A percentile compares a stretch with the other conserved stretches of the same genome.
Conservation (phyloP, 2,888 invertebrate species). For the Allygus modestus region DNA sequence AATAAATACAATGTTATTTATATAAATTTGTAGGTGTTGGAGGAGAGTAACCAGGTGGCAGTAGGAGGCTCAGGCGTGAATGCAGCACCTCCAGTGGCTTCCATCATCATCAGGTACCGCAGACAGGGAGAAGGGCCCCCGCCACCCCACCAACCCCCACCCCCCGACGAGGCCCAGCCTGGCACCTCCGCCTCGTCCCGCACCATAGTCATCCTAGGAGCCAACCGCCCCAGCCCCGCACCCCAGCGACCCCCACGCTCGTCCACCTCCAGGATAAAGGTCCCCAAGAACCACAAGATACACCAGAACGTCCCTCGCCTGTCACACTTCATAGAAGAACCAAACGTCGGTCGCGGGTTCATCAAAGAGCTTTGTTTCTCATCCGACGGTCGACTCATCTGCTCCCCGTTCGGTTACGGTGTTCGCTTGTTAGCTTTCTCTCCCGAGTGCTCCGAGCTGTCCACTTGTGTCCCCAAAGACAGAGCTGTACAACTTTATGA, state of each 20-base stretch:
- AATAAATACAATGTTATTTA: too few species aligned
- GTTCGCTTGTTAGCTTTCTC: constrained; percentile 91
- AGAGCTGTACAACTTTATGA: constrained; percentile 78
- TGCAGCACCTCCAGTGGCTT: constrained; percentile 3
- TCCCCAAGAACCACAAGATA: constrained; percentile 69
- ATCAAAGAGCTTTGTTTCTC: constrained; percentile 96
- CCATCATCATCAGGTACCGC: constrained; percentile 51
- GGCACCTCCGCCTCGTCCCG: constrained; percentile 28
- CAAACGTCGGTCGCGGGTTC: constrained; percentile 89
- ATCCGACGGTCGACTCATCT: constrained; percentile 91
- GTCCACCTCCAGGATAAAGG: constrained; percentile 61
- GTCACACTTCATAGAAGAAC: constrained; percentile 90
- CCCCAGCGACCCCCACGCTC: background rate
- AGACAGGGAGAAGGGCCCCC: background rate
- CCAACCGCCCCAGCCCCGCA: background rate
- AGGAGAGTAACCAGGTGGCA: background rate
- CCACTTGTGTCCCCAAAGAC: constrained; percentile 80
- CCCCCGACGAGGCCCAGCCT: constrained; percentile 27
- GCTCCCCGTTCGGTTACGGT: constrained; percentile 93
- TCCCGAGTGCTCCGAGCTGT: constrained; percentile 86
- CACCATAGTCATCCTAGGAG: constrained; percentile 46
- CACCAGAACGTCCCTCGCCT: constrained; percentile 85
- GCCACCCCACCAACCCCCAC: background rate
- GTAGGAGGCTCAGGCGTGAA: background rate
- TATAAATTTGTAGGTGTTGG: constrained; percentile 18